phyloP scores from a whole-genome alignment of 92 coral and sea anemone genomes.

The Palythoa grandiflora region DNA sequence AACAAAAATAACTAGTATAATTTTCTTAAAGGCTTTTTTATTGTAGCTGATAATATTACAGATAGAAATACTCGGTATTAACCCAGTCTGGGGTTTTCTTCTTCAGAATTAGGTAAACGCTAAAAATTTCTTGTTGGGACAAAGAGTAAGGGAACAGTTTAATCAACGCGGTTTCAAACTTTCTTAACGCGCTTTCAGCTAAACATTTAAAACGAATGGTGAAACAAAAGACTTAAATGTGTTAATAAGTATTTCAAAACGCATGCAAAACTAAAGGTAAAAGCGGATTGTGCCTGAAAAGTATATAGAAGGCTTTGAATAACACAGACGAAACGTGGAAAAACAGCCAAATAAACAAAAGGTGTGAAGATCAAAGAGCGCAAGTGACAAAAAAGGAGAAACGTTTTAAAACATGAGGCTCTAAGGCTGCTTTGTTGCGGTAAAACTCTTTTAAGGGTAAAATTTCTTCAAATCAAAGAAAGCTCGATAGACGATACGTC shows the following conservation, averaged over 20 bases:
- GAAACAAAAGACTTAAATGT: background rate
- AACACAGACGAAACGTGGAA: conserved; percentile 7
- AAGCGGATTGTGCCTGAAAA: no score
- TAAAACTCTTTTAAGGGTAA: background rate
- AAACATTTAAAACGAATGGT: background rate
- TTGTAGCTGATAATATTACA: background rate
- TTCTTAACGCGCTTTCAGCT: background rate
- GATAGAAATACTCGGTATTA: background rate
- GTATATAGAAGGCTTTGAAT: background rate
- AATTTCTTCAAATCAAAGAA: background rate
- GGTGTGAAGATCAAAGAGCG: conserved; percentile 7
- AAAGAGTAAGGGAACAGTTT: background rate
- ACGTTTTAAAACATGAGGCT: background rate
- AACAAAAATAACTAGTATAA: background rate
- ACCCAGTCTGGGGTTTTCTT: background rate
- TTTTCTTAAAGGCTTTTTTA: background rate
- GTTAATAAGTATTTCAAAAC: background rate
- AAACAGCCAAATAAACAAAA: conserved; percentile 13
- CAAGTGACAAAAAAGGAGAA: background rate
- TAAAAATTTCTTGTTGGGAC: background rate
- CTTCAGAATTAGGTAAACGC: background rate
- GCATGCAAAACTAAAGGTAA: background rate
- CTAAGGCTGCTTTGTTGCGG: background rate
- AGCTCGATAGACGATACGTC: background rate
- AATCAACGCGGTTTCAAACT: background rate